phyloP scores from a whole-genome alignment of 2,113 vertebrate species.

The Clarias magur region DNA sequence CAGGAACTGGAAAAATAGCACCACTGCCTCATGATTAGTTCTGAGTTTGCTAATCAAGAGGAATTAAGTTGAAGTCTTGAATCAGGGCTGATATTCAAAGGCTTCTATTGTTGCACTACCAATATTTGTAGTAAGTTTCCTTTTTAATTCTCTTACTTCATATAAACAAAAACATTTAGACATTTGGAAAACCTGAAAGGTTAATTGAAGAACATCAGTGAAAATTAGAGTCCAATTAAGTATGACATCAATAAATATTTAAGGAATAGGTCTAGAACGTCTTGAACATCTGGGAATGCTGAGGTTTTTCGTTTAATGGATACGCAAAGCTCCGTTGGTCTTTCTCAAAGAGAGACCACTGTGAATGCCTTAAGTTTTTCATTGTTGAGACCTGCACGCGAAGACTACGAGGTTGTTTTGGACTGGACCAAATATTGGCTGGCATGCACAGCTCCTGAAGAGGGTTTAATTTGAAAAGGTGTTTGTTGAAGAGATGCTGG shows the following conservation, averaged over 20 bases:
- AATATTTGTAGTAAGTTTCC: slow-evolving; percentile 13
- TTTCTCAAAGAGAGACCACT: slow-evolving; percentile 56
- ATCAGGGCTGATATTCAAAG: slow-evolving; percentile 14
- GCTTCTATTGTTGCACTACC: background rate
- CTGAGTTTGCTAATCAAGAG: slow-evolving; percentile 25
- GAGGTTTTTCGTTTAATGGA: slow-evolving; percentile 61
- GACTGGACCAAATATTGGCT: slow-evolving; percentile 34
- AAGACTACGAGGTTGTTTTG: slow-evolving; percentile 47
- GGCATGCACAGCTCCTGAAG: slow-evolving; percentile 48
- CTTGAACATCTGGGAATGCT: slow-evolving; percentile 68
- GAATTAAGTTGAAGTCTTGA: slow-evolving; percentile 27
- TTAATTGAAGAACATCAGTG: slow-evolving; percentile 45
- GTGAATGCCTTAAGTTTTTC: slow-evolving; percentile 47
- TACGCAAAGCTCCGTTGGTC: slow-evolving; percentile 54
- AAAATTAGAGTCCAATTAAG: slow-evolving; percentile 39
- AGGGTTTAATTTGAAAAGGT: slow-evolving; percentile 30
- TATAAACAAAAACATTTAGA: slow-evolving; percentile 3
- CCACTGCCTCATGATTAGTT: background rate
- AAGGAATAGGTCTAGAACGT: slow-evolving; percentile 56
- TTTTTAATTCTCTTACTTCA: slow-evolving; percentile 24
- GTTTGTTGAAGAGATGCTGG: slow-evolving; percentile 35
- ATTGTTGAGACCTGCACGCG: slow-evolving; percentile 52
- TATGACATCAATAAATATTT: slow-evolving; percentile 49
- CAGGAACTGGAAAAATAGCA: slow-evolving; percentile 28
- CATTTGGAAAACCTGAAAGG: slow-evolving; percentile 22